Conservation (phyloP, 2,888 invertebrate genomes). For the Boloria selene region DNA sequence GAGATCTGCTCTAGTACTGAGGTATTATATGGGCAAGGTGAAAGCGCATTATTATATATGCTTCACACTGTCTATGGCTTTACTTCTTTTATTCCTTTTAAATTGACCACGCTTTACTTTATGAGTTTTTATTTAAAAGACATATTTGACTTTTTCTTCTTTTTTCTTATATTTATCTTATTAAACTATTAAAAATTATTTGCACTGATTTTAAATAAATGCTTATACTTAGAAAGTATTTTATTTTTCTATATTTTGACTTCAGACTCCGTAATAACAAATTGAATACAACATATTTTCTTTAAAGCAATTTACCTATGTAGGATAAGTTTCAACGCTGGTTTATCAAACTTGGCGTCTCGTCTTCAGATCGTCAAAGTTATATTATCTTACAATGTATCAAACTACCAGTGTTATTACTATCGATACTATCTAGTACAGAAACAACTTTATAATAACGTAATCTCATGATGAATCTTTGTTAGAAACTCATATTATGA, state of each 20-base stretch:
- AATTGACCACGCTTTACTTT: too few relatives aligned
- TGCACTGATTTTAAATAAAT: too few relatives aligned
- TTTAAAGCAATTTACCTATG: constrained; percentile 15
- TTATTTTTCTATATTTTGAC: too few relatives aligned
- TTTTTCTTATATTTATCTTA: too few relatives aligned
- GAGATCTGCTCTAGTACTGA: constrained; percentile 31
- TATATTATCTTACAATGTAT: constrained; percentile 23
- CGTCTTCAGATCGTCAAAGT: constrained; percentile 10
- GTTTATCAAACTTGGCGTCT: constrained; percentile 26
- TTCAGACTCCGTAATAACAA: background rate
- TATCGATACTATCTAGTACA: constrained; percentile 15
- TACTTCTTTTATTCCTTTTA: too few relatives aligned
- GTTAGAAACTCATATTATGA: too few relatives aligned
- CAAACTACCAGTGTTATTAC: constrained; percentile 19
- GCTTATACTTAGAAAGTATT: too few relatives aligned
- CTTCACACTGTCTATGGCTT: background rate
- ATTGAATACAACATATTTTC: background rate
- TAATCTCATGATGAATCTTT: background rate
- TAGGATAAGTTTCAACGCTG: constrained; percentile 2
- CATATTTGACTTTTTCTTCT: too few relatives aligned
- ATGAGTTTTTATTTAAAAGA: too few relatives aligned
- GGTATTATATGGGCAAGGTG: constrained; percentile 27
- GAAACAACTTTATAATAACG: background rate
- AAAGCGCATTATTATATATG: constrained; percentile 29
- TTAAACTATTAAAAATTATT: too few relatives aligned